Evolutionary conservation across 2,888 invertebrate species (phyloP).

Genomic region (Drosophila mettleri): DNA sequence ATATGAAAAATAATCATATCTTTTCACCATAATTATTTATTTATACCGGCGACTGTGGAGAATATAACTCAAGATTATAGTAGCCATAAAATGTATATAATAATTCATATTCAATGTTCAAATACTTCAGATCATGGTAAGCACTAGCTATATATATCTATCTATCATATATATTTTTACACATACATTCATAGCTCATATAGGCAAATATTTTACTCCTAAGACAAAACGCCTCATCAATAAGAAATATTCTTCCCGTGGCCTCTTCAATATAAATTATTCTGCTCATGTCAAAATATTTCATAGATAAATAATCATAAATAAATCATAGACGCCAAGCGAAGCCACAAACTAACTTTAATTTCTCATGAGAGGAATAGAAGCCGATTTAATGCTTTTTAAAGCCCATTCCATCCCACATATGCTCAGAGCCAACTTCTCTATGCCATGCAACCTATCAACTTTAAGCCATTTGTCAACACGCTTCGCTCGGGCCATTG

Average conservation of each 20-base stretch:
- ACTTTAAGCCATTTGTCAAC: constrained; percentile 74
- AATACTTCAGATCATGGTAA: too few species aligned
- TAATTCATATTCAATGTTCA: too few species aligned
- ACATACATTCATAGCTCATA: too few species aligned
- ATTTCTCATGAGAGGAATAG: not conserved
- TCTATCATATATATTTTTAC: too few species aligned
- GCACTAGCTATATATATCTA: too few species aligned
- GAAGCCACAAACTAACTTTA: not conserved
- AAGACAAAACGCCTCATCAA: too few species aligned
- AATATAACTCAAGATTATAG: too few species aligned
- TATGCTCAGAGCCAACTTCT: not conserved
- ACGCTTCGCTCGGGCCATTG: constrained; percentile 21
- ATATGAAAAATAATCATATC: too few species aligned
- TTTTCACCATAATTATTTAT: too few species aligned
- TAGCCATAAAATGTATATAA: too few species aligned
- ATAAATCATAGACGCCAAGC: not conserved
- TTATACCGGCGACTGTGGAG: too few species aligned
- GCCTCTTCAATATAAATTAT: not conserved
- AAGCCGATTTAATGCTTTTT: constrained; percentile 37
- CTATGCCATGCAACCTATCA: constrained; percentile 9
- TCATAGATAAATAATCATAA: too few species aligned
- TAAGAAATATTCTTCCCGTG: not conserved
- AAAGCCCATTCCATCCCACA: constrained; percentile 31
- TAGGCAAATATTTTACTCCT: not conserved
- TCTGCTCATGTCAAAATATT: not conserved